Evolutionary conservation across 2,113 vertebrate genomes (phyloP).

Genomic region (Saguinus midas): DNA sequence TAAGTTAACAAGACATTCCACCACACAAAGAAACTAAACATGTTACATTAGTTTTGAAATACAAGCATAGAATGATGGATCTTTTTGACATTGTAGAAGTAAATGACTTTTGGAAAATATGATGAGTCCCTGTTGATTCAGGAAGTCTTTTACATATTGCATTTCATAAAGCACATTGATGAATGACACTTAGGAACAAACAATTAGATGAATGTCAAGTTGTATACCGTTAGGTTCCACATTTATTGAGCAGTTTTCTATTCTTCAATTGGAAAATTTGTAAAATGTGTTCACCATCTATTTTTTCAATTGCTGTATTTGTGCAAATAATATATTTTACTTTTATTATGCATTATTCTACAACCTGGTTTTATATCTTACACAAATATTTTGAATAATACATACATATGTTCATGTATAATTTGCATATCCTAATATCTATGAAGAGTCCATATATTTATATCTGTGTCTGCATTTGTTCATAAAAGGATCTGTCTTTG

Average conservation of each 20-base stretch:
- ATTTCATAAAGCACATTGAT: conserved; percentile 47
- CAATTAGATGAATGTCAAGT: conserved; percentile 48
- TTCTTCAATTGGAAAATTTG: conserved; percentile 17
- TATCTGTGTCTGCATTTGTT: neutral
- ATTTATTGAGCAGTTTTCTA: neutral
- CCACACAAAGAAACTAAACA: conserved; percentile 51
- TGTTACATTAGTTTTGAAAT: conserved; percentile 60
- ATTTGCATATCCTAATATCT: neutral
- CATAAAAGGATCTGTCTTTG: neutral
- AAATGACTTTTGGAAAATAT: conserved; percentile 64
- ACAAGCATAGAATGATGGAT: conserved; percentile 60
- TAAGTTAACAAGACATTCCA: conserved; percentile 52
- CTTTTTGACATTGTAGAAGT: conserved; percentile 63
- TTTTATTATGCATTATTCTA: conserved; percentile 8
- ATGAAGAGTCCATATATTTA: neutral
- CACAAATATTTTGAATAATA: conserved; percentile 9
- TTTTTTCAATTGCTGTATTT: conserved; percentile 51
- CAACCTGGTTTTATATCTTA: conserved; percentile 3
- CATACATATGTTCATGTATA: neutral
- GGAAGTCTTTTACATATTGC: conserved; percentile 31
- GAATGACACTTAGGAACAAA: conserved; percentile 57
- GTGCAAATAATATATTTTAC: conserved; percentile 19
- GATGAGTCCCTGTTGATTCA: conserved; percentile 30
- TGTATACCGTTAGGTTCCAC: neutral
- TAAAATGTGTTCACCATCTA: neutral